A percentile compares a stretch with the other conserved stretches of the same genome.
phyloP scores from a whole-genome alignment of 1,140 invertebrate genomes.

The Panulirus ornatus region DNA sequence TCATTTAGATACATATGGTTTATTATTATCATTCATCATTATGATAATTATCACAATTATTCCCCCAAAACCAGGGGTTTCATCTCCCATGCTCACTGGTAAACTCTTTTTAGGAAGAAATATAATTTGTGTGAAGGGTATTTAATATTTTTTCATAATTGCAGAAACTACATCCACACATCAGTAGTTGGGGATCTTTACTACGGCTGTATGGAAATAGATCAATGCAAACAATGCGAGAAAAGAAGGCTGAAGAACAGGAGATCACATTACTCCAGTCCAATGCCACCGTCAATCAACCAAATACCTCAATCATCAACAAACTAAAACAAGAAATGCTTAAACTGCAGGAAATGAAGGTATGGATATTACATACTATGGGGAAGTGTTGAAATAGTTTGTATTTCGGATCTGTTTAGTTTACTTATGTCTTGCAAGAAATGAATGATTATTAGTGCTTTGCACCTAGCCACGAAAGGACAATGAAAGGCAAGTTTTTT shows the following conservation, averaged over 20 bases:
- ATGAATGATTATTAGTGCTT: background rate
- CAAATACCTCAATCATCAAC: slow-evolving; percentile 94
- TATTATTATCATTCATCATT: too few relatives aligned
- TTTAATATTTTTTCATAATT: slow-evolving; percentile 63
- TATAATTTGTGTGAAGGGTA: too few relatives aligned
- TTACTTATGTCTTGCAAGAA: background rate
- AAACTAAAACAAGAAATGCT: slow-evolving; percentile 94
- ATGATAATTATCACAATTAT: too few relatives aligned
- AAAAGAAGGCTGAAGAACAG: slow-evolving; percentile 96
- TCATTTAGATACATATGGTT: too few relatives aligned
- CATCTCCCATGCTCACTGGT: too few relatives aligned
- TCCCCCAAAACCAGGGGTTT: too few relatives aligned
- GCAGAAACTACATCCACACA: slow-evolving; percentile 91
- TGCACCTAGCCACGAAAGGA: background rate
- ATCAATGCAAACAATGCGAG: slow-evolving; percentile 94
- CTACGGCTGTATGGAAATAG: slow-evolving; percentile 94
- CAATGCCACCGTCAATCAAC: slow-evolving; percentile 92
- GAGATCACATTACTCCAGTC: slow-evolving; percentile 95
- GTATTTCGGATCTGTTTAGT: background rate
- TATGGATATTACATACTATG: slow-evolving; percentile 27
- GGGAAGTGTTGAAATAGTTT: slow-evolving; percentile 5
- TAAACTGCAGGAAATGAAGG: slow-evolving; percentile 82
- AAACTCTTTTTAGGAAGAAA: too few relatives aligned
- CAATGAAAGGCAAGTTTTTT: background rate
- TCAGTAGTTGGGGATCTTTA: slow-evolving; percentile 96